These are phyloP conservation scores for Myripristis jacobus DNA, from an alignment of 2,797 vertebrate species.

Conservation along the genomic window DNA sequence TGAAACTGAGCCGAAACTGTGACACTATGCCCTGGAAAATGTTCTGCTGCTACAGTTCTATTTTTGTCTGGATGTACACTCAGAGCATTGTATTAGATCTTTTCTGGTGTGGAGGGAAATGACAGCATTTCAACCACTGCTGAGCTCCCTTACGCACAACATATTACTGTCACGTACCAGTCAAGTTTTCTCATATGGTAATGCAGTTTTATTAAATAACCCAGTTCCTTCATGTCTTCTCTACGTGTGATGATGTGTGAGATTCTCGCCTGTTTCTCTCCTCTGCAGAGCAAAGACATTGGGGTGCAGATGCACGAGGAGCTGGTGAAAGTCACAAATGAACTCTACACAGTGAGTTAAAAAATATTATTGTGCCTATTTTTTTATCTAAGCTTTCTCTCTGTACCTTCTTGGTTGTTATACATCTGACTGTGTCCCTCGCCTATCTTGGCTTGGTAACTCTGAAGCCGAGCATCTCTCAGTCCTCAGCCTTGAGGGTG, in stretches of 20 bases:
- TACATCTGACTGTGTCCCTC: slow-evolving; percentile 15
- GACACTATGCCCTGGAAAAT: slow-evolving; percentile 64
- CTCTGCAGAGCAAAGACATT: slow-evolving; percentile 93
- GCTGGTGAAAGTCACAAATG: slow-evolving; percentile 94
- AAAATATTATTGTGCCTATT: neutral
- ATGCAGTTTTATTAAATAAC: slow-evolving; percentile 24
- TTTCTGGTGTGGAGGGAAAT: slow-evolving; percentile 62
- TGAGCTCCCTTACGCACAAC: slow-evolving; percentile 52
- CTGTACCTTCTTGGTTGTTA: slow-evolving; percentile 5
- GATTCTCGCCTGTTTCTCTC: slow-evolving; percentile 23
- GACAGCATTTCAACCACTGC: slow-evolving; percentile 57
- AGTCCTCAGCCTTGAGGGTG: slow-evolving; percentile 12
- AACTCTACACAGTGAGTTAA: slow-evolving; percentile 94
- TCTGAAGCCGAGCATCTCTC: neutral
- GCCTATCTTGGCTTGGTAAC: slow-evolving; percentile 5
- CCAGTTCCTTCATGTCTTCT: slow-evolving; percentile 14
- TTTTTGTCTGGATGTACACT: slow-evolving; percentile 68
- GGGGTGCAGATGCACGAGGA: slow-evolving; percentile 97
- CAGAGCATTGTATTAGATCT: slow-evolving; percentile 68
- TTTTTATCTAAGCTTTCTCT: slow-evolving; percentile 9
- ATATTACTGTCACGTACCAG: slow-evolving; percentile 24
- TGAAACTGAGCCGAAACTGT: slow-evolving; percentile 62
- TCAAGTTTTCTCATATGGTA: slow-evolving; percentile 16
- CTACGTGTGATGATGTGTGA: slow-evolving; percentile 9
- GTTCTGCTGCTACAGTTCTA: slow-evolving; percentile 66